These are phyloP conservation scores for Drosophila nigricruria DNA, from an alignment of 2,888 invertebrate species.

Conservation along the genomic window DNA sequence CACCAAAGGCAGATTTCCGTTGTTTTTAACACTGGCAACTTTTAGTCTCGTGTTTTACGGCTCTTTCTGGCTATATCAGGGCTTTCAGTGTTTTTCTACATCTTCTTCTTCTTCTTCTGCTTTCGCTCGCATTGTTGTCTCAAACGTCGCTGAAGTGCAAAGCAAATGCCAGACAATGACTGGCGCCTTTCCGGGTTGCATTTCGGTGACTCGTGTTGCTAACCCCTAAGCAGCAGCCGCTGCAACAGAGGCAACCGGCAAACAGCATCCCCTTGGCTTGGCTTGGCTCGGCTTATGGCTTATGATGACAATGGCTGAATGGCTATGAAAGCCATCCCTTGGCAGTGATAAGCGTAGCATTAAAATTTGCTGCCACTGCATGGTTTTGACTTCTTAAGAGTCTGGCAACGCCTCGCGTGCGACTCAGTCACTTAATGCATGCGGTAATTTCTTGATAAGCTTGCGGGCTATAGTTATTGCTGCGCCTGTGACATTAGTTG, in stretches of 20 bases:
- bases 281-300: conserved; percentile 36
- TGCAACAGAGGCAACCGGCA: conserved; percentile 5
- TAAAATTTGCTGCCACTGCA: conserved; percentile 46
- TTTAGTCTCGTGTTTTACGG: conserved; percentile 32
- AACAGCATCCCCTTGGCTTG: conserved; percentile 22
- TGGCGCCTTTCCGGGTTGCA: conserved; percentile 60
- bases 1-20: conserved; percentile 40
- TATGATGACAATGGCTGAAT: conserved; percentile 69
- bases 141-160: conserved; percentile 73
- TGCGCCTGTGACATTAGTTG: neutral
- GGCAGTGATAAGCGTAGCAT: conserved; percentile 65
- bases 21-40: conserved; percentile 43
- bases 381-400: conserved; percentile 71
- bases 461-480: conserved; percentile 1
- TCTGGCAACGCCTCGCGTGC: conserved; percentile 32
- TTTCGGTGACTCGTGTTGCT: conserved; percentile 36
- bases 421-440: conserved; percentile 44
- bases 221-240: conserved; percentile 41
- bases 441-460: conserved; percentile 50
- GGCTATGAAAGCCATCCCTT: conserved; percentile 52
- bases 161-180: conserved; percentile 74
- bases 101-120: neutral
- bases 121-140: conserved; percentile 56
- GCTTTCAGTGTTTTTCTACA: conserved; percentile 15
- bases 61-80: conserved; percentile 7